Evolutionary conservation across 2,113 vertebrate genomes (phyloP).

Genomic region (Callocephalon fimbriatum): DNA sequence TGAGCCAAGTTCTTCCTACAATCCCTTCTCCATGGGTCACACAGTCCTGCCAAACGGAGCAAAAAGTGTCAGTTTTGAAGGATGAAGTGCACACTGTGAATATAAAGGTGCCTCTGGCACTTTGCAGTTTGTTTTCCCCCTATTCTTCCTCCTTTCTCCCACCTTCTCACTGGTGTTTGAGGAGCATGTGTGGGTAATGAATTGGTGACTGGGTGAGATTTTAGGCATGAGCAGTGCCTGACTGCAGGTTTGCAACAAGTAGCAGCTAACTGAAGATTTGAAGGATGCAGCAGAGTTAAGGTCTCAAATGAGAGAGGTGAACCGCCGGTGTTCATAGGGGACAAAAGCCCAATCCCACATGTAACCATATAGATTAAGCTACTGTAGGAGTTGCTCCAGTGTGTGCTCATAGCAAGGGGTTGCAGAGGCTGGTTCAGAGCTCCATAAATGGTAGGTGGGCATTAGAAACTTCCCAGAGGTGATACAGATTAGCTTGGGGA

Average conservation of each 20-base stretch:
- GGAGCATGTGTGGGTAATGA: background rate
- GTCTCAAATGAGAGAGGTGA: background rate
- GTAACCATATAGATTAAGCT: background rate
- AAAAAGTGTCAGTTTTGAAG: background rate
- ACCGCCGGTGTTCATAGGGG: fast-evolving
- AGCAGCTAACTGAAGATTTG: background rate
- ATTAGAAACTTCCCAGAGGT: background rate
- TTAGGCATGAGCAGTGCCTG: background rate
- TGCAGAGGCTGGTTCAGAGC: background rate
- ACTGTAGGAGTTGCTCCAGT: fast-evolving
- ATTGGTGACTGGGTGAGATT: background rate
- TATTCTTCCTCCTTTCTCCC: background rate
- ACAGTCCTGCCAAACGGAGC: background rate
- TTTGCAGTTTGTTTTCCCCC: background rate
- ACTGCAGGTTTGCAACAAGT: background rate
- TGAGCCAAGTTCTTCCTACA: background rate
- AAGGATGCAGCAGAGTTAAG: background rate
- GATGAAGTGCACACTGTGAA: background rate
- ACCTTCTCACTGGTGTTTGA: background rate
- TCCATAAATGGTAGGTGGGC: fast-evolving
- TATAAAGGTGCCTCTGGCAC: background rate
- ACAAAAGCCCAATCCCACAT: background rate
- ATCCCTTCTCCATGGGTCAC: background rate
- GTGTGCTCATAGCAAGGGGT: fast-evolving
- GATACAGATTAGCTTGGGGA: background rate